phyloP scores from a whole-genome alignment of 2,888 invertebrate species.

The Aphodius granarius region DNA sequence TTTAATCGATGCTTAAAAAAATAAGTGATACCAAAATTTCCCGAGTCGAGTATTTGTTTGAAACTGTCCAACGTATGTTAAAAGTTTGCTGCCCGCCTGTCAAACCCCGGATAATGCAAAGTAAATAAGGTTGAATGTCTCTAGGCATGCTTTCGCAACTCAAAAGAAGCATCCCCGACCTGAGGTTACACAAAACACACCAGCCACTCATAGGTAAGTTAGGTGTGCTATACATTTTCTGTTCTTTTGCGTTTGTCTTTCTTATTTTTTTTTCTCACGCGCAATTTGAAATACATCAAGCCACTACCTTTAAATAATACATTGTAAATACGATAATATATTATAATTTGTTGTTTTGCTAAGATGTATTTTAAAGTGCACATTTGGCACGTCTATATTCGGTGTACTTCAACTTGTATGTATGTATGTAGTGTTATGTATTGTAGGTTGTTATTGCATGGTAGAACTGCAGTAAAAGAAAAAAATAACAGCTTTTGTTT shows the following conservation, averaged over 20 bases:
- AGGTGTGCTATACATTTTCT: slow-evolving; percentile 31
- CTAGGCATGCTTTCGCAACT: slow-evolving; percentile 87
- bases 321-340: no score
- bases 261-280: neutral
- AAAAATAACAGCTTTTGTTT: no score
- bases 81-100: neutral
- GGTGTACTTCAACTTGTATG: neutral
- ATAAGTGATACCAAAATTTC: neutral
- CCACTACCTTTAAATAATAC: no score
- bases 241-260: neutral
- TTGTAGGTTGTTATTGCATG: neutral
- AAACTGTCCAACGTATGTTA: neutral
- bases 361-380: neutral
- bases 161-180: slow-evolving; percentile 86
- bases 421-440: neutral
- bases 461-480: neutral
- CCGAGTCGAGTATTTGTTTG: neutral
- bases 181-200: slow-evolving; percentile 76
- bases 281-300: neutral
- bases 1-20: neutral
- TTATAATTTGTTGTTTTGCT: neutral
- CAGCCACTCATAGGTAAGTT: slow-evolving; percentile 75
- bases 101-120: neutral
- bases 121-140: slow-evolving; percentile 37
- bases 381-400: neutral